Evolutionary conservation across 2,888 invertebrate species (phyloP).

Genomic region (Deilephila elpenor): DNA sequence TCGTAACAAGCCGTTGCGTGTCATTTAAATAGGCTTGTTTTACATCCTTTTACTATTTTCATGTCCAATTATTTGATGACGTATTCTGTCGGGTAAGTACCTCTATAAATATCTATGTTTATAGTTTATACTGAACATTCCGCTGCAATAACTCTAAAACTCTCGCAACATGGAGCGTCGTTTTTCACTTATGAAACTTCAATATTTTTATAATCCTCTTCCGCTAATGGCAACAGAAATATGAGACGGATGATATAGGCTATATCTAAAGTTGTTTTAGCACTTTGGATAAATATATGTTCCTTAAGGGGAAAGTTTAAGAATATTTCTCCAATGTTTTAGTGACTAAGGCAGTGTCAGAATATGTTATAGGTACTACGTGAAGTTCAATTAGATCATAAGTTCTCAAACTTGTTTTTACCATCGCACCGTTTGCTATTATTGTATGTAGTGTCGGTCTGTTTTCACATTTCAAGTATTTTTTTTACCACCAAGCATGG

Average conservation of each 20-base stretch:
- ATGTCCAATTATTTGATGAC: not conserved
- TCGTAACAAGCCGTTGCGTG: constrained; percentile 48
- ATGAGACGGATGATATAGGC: not conserved
- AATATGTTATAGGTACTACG: constrained; percentile 50
- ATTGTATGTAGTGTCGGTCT: no score
- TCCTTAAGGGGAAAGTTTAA: not conserved
- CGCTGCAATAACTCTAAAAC: constrained; percentile 8
- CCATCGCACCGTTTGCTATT: no score
- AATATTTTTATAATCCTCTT: not conserved
- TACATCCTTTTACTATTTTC: not conserved
- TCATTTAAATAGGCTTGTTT: constrained; percentile 63
- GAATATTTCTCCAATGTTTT: not conserved
- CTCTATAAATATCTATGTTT: not conserved
- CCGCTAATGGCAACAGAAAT: not conserved
- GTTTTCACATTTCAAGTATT: no score
- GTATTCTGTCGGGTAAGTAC: not conserved
- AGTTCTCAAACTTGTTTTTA: no score
- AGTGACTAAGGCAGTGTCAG: constrained; percentile 40
- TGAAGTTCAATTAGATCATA: constrained; percentile 47
- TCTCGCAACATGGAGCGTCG: not conserved
- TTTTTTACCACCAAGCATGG: no score
- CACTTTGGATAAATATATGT: not conserved
- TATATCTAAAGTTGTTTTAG: not conserved
- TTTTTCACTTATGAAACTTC: not conserved
- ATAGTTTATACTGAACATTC: not conserved